Evolutionary conservation across 2,888 invertebrate genomes (phyloP).

Genomic region (Cerastis leucographa): DNA sequence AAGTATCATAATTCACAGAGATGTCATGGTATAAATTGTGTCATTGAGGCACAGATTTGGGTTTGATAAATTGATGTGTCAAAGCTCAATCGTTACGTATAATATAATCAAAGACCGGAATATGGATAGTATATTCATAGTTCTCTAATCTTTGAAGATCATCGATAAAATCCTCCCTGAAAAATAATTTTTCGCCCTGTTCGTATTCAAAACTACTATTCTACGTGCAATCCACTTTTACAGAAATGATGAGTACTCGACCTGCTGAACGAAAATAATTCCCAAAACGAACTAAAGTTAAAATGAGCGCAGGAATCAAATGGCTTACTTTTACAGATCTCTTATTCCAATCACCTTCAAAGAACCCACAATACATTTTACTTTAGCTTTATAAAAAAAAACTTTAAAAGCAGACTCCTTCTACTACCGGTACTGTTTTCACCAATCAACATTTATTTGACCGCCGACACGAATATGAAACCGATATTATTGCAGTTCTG

Average conservation of each 20-base stretch:
- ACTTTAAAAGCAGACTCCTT: not conserved
- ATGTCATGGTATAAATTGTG: not conserved
- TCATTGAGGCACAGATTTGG: not conserved
- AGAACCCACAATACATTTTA: not conserved
- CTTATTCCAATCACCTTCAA: not conserved
- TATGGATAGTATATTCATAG: too few relatives aligned
- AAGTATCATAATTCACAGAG: not conserved
- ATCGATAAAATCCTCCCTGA: too few relatives aligned
- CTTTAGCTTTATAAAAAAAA: not conserved
- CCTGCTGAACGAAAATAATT: not conserved
- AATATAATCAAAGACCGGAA: not conserved
- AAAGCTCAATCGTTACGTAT: not conserved
- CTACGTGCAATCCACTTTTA: too few relatives aligned
- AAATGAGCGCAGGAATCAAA: too few relatives aligned
- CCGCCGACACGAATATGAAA: too few relatives aligned
- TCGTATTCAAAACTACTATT: too few relatives aligned
- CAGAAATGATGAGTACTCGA: not conserved
- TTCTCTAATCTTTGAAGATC: too few relatives aligned
- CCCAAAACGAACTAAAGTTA: not conserved
- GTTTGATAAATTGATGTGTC: not conserved
- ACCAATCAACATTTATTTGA: not conserved
- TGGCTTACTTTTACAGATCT: not conserved
- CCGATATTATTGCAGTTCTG: not conserved
- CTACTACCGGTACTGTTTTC: not conserved
- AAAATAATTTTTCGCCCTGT: too few relatives aligned